Evolutionary conservation across 2,113 vertebrate species (phyloP), one percentile per base, ranked within the genome.

Genomic region (Ivindomyrus marchei): DNA sequence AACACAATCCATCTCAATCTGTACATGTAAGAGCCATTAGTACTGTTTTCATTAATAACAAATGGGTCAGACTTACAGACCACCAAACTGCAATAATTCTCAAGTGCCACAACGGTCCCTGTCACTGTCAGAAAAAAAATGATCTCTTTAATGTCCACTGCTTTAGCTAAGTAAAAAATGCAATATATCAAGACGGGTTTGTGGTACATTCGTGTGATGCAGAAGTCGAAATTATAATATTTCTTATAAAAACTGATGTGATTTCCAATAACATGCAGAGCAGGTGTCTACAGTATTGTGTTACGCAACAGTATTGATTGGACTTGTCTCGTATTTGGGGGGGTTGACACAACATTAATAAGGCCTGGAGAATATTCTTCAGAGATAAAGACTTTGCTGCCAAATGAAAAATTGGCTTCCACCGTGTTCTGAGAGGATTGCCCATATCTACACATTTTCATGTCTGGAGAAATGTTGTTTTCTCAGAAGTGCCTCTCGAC

Each of bases 221-320:
- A 88, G 85, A 74, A 89, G 90, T 89, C 89, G 53, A 45, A 85
- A 8, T 47, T 77, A 87, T 93, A 92, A 77, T 31, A 90, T 88
- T 93, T 92, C 90, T 24, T 87, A 85, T 90, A 91, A 91, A 91
- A 92, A 91, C 62, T 90, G 90, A 93, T 91, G 89, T 85, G 88
- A 77, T 92, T 90, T 92, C 88, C 90, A 90, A 92, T 92, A 93
- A 92, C 89, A 89, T 90, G 90, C 90, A 91, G 88, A 91, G 87
- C 49, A 91, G 90, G 80, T 87, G 87, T 53, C 42, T 88, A 85
- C 87, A 86, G 89, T 86, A 89, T 89, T 70, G 62, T 42, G 70
- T 90, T 74, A 90, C 88, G 89, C 85, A 88, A 83, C 70, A 52
- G 31, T 92, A 94, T 94, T 92, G 92, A 93, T 88, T 87, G 80